Conservation (phyloP, 2,888 invertebrate species). For the Tetanocera ferruginea region DNA sequence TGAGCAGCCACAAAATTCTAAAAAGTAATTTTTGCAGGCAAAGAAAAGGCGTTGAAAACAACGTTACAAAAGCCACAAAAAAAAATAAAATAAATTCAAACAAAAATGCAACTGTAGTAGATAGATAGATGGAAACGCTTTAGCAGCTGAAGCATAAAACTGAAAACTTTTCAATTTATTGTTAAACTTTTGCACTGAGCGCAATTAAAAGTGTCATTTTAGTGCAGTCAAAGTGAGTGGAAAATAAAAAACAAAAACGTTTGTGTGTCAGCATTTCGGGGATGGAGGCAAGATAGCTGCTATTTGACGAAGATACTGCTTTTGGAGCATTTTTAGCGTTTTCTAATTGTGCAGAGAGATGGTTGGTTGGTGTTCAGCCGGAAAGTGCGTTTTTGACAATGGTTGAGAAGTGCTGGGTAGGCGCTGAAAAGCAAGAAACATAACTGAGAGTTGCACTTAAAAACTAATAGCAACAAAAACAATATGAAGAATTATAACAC, state of each 20-base stretch:
- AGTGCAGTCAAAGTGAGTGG: slow-evolving; percentile 43
- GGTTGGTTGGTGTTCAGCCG: too few relatives aligned
- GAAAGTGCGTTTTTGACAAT: neutral
- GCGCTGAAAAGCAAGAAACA: neutral
- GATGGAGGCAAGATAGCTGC: neutral
- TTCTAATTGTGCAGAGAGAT: neutral
- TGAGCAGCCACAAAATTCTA: slow-evolving; percentile 5
- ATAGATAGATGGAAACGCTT: neutral
- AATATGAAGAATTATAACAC: too few relatives aligned
- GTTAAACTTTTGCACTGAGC: slow-evolving; percentile 63
- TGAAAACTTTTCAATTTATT: slow-evolving; percentile 65
- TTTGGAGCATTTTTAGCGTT: neutral
- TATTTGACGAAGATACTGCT: neutral
- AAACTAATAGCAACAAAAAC: too few relatives aligned
- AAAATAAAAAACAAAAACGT: neutral
- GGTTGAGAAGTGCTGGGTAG: neutral
- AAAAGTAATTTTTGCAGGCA: slow-evolving; percentile 15
- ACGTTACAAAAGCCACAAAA: neutral
- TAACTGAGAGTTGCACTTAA: too few relatives aligned
- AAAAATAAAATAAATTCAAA: slow-evolving; percentile 30
- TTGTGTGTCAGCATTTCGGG: neutral
- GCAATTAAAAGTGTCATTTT: slow-evolving; percentile 65
- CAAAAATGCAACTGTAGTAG: neutral
- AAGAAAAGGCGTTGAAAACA: neutral
- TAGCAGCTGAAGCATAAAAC: slow-evolving; percentile 49